phyloP scores from a whole-genome alignment of 2,888 invertebrate genomes.

The Branchipolynoe longqiensis region DNA sequence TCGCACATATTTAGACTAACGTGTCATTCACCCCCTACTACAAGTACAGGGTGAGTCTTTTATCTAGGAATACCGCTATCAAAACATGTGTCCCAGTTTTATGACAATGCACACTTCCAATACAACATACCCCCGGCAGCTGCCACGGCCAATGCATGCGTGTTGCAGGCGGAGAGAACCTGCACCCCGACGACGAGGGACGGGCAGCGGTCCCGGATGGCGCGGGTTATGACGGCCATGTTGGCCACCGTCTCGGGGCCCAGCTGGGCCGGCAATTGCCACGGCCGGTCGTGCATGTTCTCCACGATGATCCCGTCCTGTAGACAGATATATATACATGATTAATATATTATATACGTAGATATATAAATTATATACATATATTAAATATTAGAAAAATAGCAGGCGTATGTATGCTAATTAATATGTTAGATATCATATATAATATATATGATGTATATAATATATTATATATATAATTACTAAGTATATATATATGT shows the following conservation, averaged over 20 bases:
- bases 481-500: too few relatives aligned
- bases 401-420: background rate
- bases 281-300: conserved; percentile 91
- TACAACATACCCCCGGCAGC: conserved; percentile 86
- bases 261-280: conserved; percentile 84
- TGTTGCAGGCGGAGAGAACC: conserved; percentile 89
- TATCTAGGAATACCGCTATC: too few relatives aligned
- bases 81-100: too few relatives aligned
- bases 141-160: conserved; percentile 89
- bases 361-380: background rate
- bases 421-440: background rate
- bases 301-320: conserved; percentile 89
- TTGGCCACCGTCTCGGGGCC: conserved; percentile 87
- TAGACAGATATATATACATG: conserved; percentile 53
- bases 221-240: conserved; percentile 86
- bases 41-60: too few relatives aligned
- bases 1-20: too few relatives aligned
- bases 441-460: background rate
- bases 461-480: too few relatives aligned
- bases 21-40: too few relatives aligned
- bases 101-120: too few relatives aligned
- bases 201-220: conserved; percentile 84
- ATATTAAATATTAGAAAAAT: background rate
- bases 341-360: too few relatives aligned
- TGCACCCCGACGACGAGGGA: conserved; percentile 82